phyloP scores from a whole-genome alignment of 2,797 vertebrate genomes.

The Erpetoichthys calabaricus region DNA sequence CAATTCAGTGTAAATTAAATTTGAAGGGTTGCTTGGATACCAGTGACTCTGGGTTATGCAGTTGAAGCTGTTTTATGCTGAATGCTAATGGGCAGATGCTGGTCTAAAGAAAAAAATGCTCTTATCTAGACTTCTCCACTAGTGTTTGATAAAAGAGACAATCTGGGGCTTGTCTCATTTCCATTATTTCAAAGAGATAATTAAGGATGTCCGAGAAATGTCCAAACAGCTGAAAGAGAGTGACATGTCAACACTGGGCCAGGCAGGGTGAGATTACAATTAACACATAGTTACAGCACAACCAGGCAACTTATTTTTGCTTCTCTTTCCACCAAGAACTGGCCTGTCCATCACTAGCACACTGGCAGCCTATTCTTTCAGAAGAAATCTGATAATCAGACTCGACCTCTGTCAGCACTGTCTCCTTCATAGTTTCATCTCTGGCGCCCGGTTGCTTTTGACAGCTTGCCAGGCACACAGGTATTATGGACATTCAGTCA shows the following conservation, averaged over 20 bases:
- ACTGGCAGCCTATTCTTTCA: no score
- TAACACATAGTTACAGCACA: no score
- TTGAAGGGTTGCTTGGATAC: conserved; percentile 66
- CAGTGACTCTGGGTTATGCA: conserved; percentile 55
- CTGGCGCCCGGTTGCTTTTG: no score
- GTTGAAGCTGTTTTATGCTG: conserved; percentile 41
- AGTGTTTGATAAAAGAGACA: conserved; percentile 41
- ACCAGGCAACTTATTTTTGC: no score
- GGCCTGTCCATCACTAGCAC: no score
- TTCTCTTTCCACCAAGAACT: no score
- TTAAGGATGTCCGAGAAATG: conserved; percentile 37
- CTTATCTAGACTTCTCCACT: conserved; percentile 50
- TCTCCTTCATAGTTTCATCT: no score
- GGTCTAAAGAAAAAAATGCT: conserved; percentile 29
- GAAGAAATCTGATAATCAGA: no score
- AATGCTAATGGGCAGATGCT: conserved; percentile 56
- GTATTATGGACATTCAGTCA: no score
- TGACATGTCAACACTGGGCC: conserved; percentile 20
- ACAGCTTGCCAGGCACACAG: no score
- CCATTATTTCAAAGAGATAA: conserved; percentile 41
- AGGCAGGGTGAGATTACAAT: not conserved
- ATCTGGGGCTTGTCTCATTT: conserved; percentile 41
- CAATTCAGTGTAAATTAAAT: conserved; percentile 59
- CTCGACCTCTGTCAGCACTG: no score
- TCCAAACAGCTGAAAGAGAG: conserved; percentile 10